Conservation (phyloP, 2,888 invertebrate genomes). For the Ganaspis brasiliensis region DNA sequence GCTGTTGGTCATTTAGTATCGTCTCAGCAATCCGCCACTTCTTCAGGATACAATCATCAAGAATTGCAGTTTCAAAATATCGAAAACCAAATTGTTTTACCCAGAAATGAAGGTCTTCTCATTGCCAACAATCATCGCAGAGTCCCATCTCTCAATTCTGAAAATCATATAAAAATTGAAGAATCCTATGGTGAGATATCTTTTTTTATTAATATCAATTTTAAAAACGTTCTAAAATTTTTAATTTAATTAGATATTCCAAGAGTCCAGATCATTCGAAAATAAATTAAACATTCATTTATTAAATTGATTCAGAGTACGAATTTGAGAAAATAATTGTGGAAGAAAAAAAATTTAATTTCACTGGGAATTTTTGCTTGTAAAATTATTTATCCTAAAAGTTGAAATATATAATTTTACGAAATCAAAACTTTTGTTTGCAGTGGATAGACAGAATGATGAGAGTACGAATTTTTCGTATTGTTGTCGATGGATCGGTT, state of each 20-base stretch:
- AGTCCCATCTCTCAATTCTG: conserved; percentile 46
- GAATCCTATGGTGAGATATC: conserved; percentile 66
- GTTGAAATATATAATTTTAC: no score
- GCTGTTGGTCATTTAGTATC: conserved; percentile 76
- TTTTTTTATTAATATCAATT: conserved; percentile 8
- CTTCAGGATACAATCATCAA: conserved; percentile 47
- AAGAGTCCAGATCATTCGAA: no score
- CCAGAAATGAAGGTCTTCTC: conserved; percentile 77
- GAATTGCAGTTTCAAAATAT: conserved; percentile 54
- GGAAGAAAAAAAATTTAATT: no score
- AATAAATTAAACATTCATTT: no score
- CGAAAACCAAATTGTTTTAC: conserved; percentile 80
- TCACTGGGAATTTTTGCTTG: conserved; percentile 32
- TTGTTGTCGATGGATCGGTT: conserved; percentile 93
- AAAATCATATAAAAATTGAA: conserved; percentile 47
- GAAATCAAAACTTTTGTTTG: conserved; percentile 53
- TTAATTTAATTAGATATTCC: no score
- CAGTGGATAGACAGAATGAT: conserved; percentile 66
- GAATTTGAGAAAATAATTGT: no score
- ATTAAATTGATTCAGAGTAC: no score
- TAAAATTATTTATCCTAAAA: no score
- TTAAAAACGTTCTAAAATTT: conserved; percentile 31
- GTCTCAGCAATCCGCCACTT: conserved; percentile 57
- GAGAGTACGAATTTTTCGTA: conserved; percentile 71
- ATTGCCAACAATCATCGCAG: conserved; percentile 62